Base-by-base conservation (phyloP, 92 coral and sea anemone genomes). In the Epizoanthus stellaris region DNA sequence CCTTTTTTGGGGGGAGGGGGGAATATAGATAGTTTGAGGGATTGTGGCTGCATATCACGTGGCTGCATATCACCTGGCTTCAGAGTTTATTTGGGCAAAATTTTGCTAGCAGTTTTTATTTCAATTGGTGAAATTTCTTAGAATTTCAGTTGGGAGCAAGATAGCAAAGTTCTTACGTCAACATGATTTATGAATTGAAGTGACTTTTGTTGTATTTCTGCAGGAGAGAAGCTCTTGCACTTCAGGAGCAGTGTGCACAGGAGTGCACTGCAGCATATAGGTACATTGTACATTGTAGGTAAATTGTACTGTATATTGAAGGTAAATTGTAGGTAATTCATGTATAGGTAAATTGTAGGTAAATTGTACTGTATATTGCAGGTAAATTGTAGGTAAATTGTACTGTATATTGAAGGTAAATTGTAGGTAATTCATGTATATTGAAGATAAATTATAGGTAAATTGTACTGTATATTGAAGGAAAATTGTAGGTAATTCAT, bases 231-330 rank as follows among this genome's bases (percentile, higher is more conserved):
- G 99, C 99, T 17, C 87, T 97, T 25, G 95, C 97, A 17, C 90
- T 97, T 11, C 99, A 97, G 75, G 99, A 97, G 70, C 90, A 86
- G 85, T 97, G 99, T 90, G 99, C 99, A 40, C 95, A 89, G 87
- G 98, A 97, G 84, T 97, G 99, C 59, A 97, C 99, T 21, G 96
- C 99, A 5, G 86, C 99, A 6, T 97, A 97, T 86, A 92, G 99
- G 99, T 97, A 34, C 43, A 69, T 30, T 30, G 34, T 30, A 30
- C 56, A 42, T 20, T 16, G 4, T 6, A 7, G 9, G 25, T n/a
- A 14, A 3, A 3, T 34, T 21, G 12, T 20, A 65, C 70, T 34
- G 30, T 14, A 6, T 21, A 65, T 20, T 4, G 30, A 1, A n/a
- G 7, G 9, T n/a, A 25, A 10, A 63, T 10, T n/a, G 5, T 10